phyloP scores from a whole-genome alignment of 2,797 vertebrate genomes.

The Halcyon badia region DNA sequence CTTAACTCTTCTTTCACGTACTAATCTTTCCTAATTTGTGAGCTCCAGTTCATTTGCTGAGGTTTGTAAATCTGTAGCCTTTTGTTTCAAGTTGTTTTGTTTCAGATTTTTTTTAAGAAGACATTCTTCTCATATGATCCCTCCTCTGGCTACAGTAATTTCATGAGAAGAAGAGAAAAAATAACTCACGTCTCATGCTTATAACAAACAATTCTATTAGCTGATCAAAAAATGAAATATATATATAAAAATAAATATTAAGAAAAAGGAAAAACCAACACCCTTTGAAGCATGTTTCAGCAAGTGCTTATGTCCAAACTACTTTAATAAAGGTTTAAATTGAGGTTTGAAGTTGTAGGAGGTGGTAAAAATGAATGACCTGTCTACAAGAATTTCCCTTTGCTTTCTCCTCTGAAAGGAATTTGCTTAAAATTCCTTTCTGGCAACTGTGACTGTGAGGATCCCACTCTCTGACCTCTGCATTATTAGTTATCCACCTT shows the following conservation, averaged over 20 bases:
- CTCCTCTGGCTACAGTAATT: neutral
- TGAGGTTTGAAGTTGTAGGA: neutral
- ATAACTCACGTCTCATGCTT: neutral
- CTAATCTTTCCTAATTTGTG: neutral
- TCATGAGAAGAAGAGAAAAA: neutral
- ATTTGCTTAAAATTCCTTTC: conserved; percentile 46
- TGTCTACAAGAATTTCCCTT: conserved; percentile 35
- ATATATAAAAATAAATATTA: neutral
- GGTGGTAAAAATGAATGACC: conserved; percentile 49
- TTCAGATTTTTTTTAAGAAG: neutral
- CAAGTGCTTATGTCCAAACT: neutral
- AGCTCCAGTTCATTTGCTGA: neutral
- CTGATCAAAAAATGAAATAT: neutral
- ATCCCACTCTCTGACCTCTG: neutral
- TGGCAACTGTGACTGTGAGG: neutral
- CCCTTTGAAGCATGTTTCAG: neutral
- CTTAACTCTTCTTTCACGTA: neutral
- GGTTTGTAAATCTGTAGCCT: neutral
- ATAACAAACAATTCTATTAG: neutral
- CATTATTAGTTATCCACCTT: neutral
- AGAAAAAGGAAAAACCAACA: accelerated
- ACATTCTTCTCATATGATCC: neutral
- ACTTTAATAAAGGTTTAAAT: conserved; percentile 36
- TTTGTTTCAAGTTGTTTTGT: neutral
- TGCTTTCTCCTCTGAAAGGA: neutral